Evolutionary conservation across 2,797 vertebrate genomes (phyloP), one percentile per base, ranked within the genome.

Genomic region (Sylvilagus floridanus): DNA sequence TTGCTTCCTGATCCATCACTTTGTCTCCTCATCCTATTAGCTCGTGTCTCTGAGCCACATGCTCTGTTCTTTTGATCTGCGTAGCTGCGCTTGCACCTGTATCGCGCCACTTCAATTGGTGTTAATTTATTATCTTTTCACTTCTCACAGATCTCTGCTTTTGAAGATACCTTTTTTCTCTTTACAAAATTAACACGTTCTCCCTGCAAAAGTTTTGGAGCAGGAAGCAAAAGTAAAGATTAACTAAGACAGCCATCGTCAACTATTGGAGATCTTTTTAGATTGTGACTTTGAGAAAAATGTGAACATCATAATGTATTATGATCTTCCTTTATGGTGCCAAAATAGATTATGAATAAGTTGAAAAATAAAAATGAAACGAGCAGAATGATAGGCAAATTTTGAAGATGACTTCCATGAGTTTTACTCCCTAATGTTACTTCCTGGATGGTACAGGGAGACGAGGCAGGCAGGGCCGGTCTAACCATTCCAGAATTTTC

Each of bases 121-220:
- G 96, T 83, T 96, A 97, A 97, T 86, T 94, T 90, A 60, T 11
- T 62, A 50, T 89, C 86, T 93, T 91, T 84, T 71, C 90, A 47
- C n/a, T 50, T 72, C 66, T 50, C 12, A n/a, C 0, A 54, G 75
- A 88, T 90, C 78, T 94, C 91, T 76, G 65, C 60, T 85, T 97
- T 96, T 91, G 96, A 97, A 96, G 92, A 42, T 78, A 68, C 90
- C 35, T 35, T 85, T 88, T 76, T 79, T 14, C 50, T 83, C 84
- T 90, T 77, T 71, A 50, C 21, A 84, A 95, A 88, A 86, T 96
- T 86, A 92, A 95, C 88, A 97, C 92, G 69, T 93, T 77, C 60
- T 88, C 65, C 47, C 88, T 89, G 24, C 9, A 65, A 78, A 95
- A 62, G 42, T 42, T 83, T 91, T 75, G 77, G 65, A 79, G 83